Evolutionary conservation across 1,140 invertebrate genomes (phyloP).

Genomic region (Agraylea sexmaculata): DNA sequence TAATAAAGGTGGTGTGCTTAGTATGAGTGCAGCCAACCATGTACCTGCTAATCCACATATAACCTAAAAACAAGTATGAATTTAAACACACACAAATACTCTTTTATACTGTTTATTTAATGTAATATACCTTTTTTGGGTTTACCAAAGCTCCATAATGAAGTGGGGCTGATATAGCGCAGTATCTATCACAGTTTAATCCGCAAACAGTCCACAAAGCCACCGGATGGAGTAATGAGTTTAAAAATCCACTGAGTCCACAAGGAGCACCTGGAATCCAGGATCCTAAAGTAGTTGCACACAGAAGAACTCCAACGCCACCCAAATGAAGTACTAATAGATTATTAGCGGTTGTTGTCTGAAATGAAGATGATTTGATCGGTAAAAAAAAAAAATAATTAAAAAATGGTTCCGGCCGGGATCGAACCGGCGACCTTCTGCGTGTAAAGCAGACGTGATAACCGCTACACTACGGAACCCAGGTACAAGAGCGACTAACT

Average conservation of each 20-base stretch:
- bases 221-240: slow-evolving; percentile 59
- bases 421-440: too few relatives aligned
- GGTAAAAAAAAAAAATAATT: too few relatives aligned
- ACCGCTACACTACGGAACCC: slow-evolving; percentile 52
- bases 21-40: slow-evolving; percentile 37
- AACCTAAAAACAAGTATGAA: slow-evolving; percentile 33
- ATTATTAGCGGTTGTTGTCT: slow-evolving; percentile 53
- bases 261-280: slow-evolving; percentile 44
- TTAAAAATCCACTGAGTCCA: slow-evolving; percentile 49
- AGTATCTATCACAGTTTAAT: slow-evolving; percentile 66
- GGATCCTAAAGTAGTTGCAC: slow-evolving; percentile 41
- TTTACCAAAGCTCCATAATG: slow-evolving; percentile 63
- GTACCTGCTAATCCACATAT: slow-evolving; percentile 38
- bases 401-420: too few relatives aligned
- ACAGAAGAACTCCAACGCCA: slow-evolving; percentile 52
- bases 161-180: slow-evolving; percentile 63
- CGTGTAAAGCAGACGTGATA: slow-evolving; percentile 61
- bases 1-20: slow-evolving; percentile 33
- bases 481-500: too few relatives aligned
- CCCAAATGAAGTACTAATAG: slow-evolving; percentile 60
- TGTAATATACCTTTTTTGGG: slow-evolving; percentile 42
- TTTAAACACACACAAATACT: too few relatives aligned
- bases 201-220: slow-evolving; percentile 70
- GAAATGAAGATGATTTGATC: too few relatives aligned
- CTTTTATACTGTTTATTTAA: not conserved